Conservation (phyloP, 2,888 invertebrate genomes). For the Epinotia brunnichana region DNA sequence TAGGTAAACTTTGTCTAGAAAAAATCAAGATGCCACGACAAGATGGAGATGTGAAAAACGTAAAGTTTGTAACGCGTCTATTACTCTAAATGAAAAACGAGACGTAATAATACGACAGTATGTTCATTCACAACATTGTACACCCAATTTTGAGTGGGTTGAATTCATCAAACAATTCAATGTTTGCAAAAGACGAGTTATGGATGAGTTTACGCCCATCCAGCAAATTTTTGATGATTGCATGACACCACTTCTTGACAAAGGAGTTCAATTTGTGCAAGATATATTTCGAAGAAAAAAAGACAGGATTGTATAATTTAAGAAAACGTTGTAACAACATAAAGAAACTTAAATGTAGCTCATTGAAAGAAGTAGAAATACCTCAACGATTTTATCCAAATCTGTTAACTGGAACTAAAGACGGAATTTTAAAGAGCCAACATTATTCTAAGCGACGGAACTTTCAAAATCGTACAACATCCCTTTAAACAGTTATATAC, state of each 20-base stretch:
- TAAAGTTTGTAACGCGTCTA: not conserved
- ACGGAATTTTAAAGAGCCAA: not conserved
- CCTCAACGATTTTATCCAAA: not conserved
- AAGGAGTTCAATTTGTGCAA: not conserved
- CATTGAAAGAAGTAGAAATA: not conserved
- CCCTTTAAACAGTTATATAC: not conserved
- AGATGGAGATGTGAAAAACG: conserved; percentile 4
- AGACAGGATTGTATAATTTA: conserved; percentile 2
- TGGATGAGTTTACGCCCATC: not conserved
- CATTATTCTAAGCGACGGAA: not conserved
- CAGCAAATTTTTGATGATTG: conserved; percentile 10
- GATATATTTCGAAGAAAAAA: not conserved
- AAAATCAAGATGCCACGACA: not conserved
- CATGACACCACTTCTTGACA: conserved; percentile 1
- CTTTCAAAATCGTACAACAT: not conserved
- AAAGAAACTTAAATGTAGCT: not conserved
- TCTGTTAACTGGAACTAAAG: not conserved
- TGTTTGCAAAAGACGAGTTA: not conserved
- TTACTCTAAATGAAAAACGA: not conserved
- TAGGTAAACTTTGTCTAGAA: not conserved
- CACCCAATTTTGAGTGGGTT: not conserved
- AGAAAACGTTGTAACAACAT: not conserved
- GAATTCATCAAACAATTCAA: conserved; percentile 3
- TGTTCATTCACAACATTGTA: not conserved
- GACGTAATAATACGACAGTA: not conserved